These are phyloP conservation scores for Pyrocephalus nanus DNA, from an alignment of 2,797 vertebrate genomes.

Conservation along the genomic window DNA sequence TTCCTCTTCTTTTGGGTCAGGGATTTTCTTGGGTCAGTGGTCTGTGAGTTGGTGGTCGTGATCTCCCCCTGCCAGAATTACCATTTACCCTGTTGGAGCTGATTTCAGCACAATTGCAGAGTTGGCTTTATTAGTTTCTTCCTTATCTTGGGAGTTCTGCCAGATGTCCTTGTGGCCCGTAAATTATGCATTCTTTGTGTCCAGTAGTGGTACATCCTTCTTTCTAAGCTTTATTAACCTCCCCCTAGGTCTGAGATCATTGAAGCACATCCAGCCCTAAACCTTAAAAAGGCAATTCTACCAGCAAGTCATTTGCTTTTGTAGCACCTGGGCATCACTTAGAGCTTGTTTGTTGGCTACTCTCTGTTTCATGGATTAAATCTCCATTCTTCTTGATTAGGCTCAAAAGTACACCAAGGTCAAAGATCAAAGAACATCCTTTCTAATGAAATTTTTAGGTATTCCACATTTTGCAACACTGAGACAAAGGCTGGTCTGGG, in stretches of 20 bases:
- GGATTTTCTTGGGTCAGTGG: background rate
- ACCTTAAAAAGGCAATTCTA: background rate
- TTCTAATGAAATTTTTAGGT: background rate
- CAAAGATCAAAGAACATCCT: background rate
- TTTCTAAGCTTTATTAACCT: background rate
- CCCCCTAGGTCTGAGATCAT: background rate
- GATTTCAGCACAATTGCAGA: background rate
- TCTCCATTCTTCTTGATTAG: background rate
- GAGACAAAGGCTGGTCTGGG: background rate
- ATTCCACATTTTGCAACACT: background rate
- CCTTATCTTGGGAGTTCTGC: background rate
- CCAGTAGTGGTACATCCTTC: background rate
- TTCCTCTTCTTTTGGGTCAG: background rate
- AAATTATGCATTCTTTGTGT: background rate
- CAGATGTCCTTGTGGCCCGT: background rate
- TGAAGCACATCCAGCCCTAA: background rate
- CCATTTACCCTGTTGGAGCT: background rate
- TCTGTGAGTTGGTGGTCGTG: background rate
- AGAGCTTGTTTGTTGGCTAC: background rate
- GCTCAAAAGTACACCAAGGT: background rate
- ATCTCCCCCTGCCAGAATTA: background rate
- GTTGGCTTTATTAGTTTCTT: background rate
- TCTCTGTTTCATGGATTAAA: background rate
- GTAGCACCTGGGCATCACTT: background rate
- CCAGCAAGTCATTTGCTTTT: background rate